Conservation (phyloP, 2,113 vertebrate genomes). For the Phoenicopterus ruber region DNA sequence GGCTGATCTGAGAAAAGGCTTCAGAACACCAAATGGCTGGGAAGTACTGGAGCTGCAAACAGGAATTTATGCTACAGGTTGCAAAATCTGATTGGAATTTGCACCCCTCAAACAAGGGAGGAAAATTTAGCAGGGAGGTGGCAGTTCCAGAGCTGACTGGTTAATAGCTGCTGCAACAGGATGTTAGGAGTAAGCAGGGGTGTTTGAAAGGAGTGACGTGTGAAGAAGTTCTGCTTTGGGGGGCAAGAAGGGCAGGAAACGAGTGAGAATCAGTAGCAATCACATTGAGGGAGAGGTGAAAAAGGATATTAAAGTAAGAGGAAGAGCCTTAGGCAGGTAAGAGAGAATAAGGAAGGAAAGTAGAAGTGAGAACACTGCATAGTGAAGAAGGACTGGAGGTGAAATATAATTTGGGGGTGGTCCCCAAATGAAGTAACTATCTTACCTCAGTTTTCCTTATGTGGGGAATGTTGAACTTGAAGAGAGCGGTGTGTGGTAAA, state of each 20-base stretch:
- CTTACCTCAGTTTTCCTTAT: not conserved
- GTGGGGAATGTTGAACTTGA: not conserved
- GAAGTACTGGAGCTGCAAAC: not conserved
- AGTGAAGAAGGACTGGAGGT: not conserved
- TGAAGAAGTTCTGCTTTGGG: not conserved
- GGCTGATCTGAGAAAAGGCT: not conserved
- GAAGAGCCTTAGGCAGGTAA: not conserved
- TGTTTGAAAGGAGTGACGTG: not conserved
- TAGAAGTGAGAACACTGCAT: not conserved
- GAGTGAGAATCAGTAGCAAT: not conserved
- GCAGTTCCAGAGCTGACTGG: not conserved
- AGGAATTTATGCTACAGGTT: not conserved
- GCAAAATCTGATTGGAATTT: conserved; percentile 7
- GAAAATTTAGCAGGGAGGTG: not conserved
- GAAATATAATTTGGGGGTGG: not conserved
- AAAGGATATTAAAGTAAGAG: not conserved
- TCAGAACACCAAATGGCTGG: not conserved
- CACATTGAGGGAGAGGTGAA: not conserved
- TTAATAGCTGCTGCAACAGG: not conserved
- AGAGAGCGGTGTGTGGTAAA: not conserved
- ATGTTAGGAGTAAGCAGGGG: not conserved
- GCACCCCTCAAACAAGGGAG: not conserved
- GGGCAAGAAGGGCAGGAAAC: not conserved
- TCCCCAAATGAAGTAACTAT: not conserved
- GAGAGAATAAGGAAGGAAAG: not conserved